Evolutionary conservation across 1,140 invertebrate species (phyloP), one percentile per base, ranked within the genome.

Genomic region (Papilio helenus): DNA sequence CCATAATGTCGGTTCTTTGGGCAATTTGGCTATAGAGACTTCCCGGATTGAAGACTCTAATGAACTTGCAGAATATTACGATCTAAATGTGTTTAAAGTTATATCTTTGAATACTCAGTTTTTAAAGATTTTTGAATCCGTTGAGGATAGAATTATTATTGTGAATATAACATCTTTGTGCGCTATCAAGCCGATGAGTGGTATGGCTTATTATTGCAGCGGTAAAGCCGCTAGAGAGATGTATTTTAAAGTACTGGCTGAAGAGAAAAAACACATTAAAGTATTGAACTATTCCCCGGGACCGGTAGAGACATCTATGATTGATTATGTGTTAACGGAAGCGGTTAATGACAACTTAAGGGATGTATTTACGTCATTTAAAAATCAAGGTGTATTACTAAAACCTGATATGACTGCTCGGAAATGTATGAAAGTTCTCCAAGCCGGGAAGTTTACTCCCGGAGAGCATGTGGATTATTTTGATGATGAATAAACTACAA

Each of bases 271-370:
- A 18, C 88, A 96, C 29, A 94, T 98, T 0, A 95, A 96, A 79
- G 97, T 99, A 12, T 91, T 99, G 3, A 99, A 97, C 93, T 99
- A 99, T 95, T 97, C 98, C 5, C 99, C 99, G 0, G 99, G 99
- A 34, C 98, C 98, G 4, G 97, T 99, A 3, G 96, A 98, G 82
- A 99, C 98, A 0, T 97, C 98, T 72, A 99, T 99, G 98, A 96
- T 97, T 55, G 89, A 96, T n/a, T 94, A 95, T 84, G 95, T 98
- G 34, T 93, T 96, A 49, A 92, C 95, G 7, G 94, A 96, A 71
- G 91, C 96, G 0, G 93, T 95, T 10, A 96, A 97, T 92, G 81
- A 91, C 0, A 96, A 96, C 68, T 81, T 97, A 9, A 96, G 95
- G 82, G 90, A 96, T 72, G 93, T 94, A 4, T 98, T 98, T 86